Evolutionary conservation across 2,113 vertebrate species (phyloP).

Genomic region (Crotalus tigris): DNA sequence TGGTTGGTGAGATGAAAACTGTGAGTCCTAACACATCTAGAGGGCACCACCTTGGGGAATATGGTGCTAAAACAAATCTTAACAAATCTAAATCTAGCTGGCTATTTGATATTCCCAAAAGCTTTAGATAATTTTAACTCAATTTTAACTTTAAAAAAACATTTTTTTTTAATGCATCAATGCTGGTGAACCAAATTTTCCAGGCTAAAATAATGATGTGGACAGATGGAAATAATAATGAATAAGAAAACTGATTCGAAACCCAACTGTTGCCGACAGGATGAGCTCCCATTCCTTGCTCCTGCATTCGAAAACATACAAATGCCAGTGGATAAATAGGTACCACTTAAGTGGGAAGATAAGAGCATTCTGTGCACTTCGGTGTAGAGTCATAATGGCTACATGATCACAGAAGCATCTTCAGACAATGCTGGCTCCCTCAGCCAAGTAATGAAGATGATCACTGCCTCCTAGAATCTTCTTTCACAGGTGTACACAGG

Average conservation of each 20-base stretch:
- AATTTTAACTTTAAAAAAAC: no score
- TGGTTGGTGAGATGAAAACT: background rate
- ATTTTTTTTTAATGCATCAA: background rate
- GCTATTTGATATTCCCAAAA: background rate
- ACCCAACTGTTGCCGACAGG: background rate
- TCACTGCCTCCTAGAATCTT: background rate
- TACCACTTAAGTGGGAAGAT: background rate
- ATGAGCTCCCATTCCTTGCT: no score
- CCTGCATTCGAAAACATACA: background rate
- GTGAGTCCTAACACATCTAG: background rate
- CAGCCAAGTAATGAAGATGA: background rate
- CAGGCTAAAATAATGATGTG: background rate
- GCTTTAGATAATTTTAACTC: background rate
- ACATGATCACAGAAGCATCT: background rate
- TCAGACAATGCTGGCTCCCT: background rate
- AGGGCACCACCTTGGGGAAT: background rate
- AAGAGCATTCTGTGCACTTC: background rate
- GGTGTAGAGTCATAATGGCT: background rate
- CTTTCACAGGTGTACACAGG: background rate
- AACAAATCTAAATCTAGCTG: background rate
- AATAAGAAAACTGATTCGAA: background rate
- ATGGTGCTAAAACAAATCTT: background rate
- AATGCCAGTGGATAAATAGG: background rate
- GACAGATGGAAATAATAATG: background rate
- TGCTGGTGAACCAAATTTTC: background rate